Percentiles rank a stretch among this genome's conserved stretches.
phyloP scores from a whole-genome alignment of 2,888 invertebrate genomes.

The Harmothoe impar region DNA sequence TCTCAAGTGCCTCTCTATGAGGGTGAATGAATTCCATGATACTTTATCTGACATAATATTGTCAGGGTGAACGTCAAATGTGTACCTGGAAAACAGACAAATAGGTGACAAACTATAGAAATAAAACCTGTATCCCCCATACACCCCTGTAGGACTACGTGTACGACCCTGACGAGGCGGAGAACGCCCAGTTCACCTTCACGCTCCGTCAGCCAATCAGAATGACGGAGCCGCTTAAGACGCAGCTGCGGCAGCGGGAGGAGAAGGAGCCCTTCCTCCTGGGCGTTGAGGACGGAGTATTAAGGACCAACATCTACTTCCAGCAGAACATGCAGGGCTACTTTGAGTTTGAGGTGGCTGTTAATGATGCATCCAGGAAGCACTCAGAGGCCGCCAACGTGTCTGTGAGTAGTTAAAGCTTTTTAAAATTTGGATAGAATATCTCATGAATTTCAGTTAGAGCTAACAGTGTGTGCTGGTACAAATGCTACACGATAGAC shows the following conservation, averaged over 20 bases:
- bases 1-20: too few species aligned
- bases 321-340: constrained; percentile 98
- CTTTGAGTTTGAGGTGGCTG: constrained; percentile 94
- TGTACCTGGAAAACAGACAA: too few species aligned
- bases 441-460: too few species aligned
- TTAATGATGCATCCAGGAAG: constrained; percentile 93
- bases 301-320: constrained; percentile 96
- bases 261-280: constrained; percentile 75
- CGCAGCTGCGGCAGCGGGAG: constrained; percentile 62
- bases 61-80: too few species aligned
- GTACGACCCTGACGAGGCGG: constrained; percentile 91
- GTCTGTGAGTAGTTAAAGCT: constrained; percentile 84
- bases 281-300: constrained; percentile 80
- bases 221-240: constrained; percentile 70
- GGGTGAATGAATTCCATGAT: too few species aligned
- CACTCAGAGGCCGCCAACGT: constrained; percentile 92
- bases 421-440: too few species aligned
- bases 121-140: too few species aligned
- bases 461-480: too few species aligned
- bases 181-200: constrained; percentile 80
- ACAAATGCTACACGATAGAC: too few species aligned
- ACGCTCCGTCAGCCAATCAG: constrained; percentile 69
- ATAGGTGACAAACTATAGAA: too few species aligned
- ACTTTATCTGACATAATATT: too few species aligned
- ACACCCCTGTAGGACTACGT: constrained; percentile 83